A percentile compares a stretch with the other conserved stretches of the same genome.
These are phyloP conservation scores for Bungarus multicinctus DNA, from an alignment of 2,113 vertebrate genomes.

Conservation along the genomic window DNA sequence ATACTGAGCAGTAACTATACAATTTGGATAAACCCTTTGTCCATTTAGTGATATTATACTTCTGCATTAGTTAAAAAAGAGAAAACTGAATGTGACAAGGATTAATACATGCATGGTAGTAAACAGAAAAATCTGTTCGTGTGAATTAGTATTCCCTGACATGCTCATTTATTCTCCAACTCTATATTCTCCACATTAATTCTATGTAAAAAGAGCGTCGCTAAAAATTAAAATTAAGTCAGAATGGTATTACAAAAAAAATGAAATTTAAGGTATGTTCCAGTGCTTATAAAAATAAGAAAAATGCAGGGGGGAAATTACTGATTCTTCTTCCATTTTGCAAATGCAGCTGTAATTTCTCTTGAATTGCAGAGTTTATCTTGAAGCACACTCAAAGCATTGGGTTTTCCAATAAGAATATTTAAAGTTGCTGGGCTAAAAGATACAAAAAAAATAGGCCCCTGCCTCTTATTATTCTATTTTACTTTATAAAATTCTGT, in stretches of 20 bases:
- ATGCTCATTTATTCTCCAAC: neutral
- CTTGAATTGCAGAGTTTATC: neutral
- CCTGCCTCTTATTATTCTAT: neutral
- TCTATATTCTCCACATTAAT: neutral
- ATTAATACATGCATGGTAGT: neutral
- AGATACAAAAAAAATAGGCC: neutral
- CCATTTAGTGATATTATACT: neutral
- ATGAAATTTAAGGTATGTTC: accelerated
- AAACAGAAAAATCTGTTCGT: neutral
- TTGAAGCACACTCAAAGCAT: neutral
- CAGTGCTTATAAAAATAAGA: neutral
- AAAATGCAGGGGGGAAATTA: neutral
- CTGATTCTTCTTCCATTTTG: neutral
- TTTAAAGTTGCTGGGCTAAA: neutral
- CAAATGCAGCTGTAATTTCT: neutral
- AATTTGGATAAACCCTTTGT: neutral
- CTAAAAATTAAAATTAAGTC: neutral
- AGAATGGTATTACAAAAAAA: neutral
- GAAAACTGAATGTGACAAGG: neutral
- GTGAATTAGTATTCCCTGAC: neutral
- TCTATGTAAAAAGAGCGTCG: neutral
- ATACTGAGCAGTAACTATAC: neutral
- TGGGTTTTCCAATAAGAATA: neutral
- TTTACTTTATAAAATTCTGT: neutral
- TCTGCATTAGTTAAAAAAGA: neutral